These are phyloP conservation scores for Heliconius melpomene DNA, from an alignment of 1,140 invertebrate species.

Conservation along the genomic window DNA sequence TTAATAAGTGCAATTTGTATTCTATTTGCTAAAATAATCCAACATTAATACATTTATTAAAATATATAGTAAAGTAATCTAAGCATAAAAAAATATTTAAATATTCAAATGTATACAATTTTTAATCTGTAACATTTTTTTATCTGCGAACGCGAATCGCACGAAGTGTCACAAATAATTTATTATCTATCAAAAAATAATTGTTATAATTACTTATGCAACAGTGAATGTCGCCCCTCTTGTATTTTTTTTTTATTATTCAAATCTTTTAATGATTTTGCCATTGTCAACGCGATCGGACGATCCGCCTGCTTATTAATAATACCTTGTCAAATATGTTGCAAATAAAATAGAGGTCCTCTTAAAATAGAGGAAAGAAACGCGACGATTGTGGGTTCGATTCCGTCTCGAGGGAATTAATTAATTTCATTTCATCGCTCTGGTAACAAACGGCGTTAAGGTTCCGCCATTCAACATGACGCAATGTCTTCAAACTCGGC, in stretches of 20 bases:
- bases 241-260: constrained; percentile 68
- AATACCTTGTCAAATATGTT: not conserved
- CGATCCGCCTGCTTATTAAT: constrained; percentile 35
- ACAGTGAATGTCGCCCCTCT: constrained; percentile 60
- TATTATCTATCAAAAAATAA: constrained; percentile 78
- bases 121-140: constrained; percentile 19
- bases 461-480: too few relatives aligned
- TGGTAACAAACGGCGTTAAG: too few relatives aligned
- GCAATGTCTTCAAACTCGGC: too few relatives aligned
- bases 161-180: constrained; percentile 62
- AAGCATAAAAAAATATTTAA: not conserved
- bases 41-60: too few relatives aligned
- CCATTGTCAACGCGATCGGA: constrained; percentile 49
- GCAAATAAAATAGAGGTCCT: not conserved
- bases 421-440: too few relatives aligned
- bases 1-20: too few relatives aligned
- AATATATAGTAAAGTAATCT: too few relatives aligned
- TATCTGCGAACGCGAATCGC: constrained; percentile 16
- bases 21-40: too few relatives aligned
- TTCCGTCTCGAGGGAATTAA: too few relatives aligned
- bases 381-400: too few relatives aligned
- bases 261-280: constrained; percentile 70
- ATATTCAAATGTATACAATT: not conserved
- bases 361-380: too few relatives aligned
- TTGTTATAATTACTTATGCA: constrained; percentile 78